A percentile compares a stretch with the other conserved stretches of the same genome.
Evolutionary conservation across 1,140 invertebrate genomes (phyloP).

Genomic region (Trialeurodes vaporariorum): DNA sequence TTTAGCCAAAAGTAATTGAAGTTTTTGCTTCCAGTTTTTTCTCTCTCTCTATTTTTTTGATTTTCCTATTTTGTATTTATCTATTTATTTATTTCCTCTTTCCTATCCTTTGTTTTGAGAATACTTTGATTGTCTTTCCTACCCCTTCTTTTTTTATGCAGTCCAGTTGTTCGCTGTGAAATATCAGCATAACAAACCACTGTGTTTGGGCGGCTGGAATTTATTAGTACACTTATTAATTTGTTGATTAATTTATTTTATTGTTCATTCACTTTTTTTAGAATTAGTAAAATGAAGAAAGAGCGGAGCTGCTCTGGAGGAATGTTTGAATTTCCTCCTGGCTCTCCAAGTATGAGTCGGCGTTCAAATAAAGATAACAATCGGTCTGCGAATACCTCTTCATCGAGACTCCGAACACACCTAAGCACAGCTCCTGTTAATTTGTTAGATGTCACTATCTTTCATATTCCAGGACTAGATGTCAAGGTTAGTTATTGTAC

Average conservation of each 20-base stretch:
- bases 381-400: slow-evolving; percentile 35
- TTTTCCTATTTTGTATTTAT: no score
- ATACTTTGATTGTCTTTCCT: no score
- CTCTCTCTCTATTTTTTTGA: no score
- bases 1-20: no score
- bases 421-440: slow-evolving; percentile 34
- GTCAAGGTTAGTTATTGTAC: slow-evolving; percentile 75
- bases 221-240: background rate
- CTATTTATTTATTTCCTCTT: no score
- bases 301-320: slow-evolving; percentile 58
- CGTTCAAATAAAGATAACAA: slow-evolving; percentile 37
- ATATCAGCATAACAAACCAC: no score
- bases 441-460: slow-evolving; percentile 74
- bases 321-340: slow-evolving; percentile 47
- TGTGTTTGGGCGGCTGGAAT: no score
- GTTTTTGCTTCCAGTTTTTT: no score
- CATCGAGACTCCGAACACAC: slow-evolving; percentile 33
- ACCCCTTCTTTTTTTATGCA: no score
- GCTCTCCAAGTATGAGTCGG: slow-evolving; percentile 39
- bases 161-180: no score
- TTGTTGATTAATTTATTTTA: background rate
- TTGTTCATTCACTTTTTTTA: no score
- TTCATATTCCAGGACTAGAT: slow-evolving; percentile 88
- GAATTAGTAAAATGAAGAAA: slow-evolving; percentile 48
- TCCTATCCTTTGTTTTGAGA: no score